Evolutionary conservation across 2,888 invertebrate genomes (phyloP).

Genomic region (Epinotia brunnichana): DNA sequence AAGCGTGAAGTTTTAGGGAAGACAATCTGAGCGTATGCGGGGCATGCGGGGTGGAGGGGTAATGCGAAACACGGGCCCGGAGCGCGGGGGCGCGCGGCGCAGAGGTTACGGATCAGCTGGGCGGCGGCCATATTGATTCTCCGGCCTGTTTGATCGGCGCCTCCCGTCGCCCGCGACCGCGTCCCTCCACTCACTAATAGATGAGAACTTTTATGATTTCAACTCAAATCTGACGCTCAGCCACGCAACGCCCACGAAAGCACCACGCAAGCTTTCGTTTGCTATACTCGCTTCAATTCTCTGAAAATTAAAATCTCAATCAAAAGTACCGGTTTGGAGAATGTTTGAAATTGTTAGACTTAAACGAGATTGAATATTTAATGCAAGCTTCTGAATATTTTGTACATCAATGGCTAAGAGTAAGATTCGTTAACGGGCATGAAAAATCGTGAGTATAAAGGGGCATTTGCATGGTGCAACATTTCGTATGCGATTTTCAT

Average conservation of each 20-base stretch:
- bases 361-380: too few species aligned
- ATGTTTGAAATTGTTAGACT: background rate
- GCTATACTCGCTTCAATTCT: constrained; percentile 17
- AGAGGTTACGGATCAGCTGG: constrained; percentile 83
- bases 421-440: background rate
- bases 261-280: constrained; percentile 23
- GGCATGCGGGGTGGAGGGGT: constrained; percentile 45
- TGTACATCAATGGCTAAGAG: background rate
- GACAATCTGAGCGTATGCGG: constrained; percentile 56
- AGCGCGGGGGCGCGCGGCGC: constrained; percentile 61
- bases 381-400: background rate
- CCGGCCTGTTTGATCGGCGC: constrained; percentile 82
- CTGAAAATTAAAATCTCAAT: constrained; percentile 25
- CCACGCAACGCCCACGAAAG: constrained; percentile 42
- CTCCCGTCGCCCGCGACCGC: constrained; percentile 65
- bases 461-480: too few species aligned
- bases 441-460: background rate
- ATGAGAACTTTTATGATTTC: constrained; percentile 83
- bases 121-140: constrained; percentile 84
- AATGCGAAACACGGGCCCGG: constrained; percentile 39
- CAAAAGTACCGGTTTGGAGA: background rate
- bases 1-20: constrained; percentile 71
- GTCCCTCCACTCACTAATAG: constrained; percentile 67
- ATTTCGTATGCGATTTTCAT: too few species aligned
- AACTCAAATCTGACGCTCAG: constrained; percentile 75